A percentile compares a stretch with the other conserved stretches of the same genome.
These are phyloP conservation scores for Mesorhabditis spiculigera DNA, from an alignment of 2,888 invertebrate species.

Conservation along the genomic window DNA sequence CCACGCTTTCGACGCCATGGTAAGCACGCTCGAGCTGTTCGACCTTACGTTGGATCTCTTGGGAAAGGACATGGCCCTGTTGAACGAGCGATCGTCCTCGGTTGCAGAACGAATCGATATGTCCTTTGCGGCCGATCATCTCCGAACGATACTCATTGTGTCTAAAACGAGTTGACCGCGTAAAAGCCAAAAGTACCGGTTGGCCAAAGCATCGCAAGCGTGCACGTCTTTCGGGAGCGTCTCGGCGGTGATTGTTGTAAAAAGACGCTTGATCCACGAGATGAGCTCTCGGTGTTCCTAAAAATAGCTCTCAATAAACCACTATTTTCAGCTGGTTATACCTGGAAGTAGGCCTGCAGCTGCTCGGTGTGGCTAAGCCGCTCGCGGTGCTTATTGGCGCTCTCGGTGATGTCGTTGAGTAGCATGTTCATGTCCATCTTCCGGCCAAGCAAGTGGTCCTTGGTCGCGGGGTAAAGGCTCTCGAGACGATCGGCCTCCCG, in stretches of 20 bases:
- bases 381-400: slow-evolving; percentile 72
- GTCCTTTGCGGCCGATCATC: slow-evolving; percentile 45
- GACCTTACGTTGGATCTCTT: slow-evolving; percentile 51
- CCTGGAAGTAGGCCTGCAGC: slow-evolving; percentile 86
- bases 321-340: not conserved
- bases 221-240: slow-evolving; percentile 78
- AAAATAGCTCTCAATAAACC: slow-evolving; percentile 8
- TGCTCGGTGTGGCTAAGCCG: slow-evolving; percentile 85
- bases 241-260: slow-evolving; percentile 88
- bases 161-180: slow-evolving; percentile 62
- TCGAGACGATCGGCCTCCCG: slow-evolving; percentile 73
- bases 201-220: slow-evolving; percentile 79
- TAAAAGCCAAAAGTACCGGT: not conserved
- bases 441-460: slow-evolving; percentile 82
- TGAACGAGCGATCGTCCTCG: slow-evolving; percentile 46
- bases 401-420: slow-evolving; percentile 76
- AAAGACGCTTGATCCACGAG: slow-evolving; percentile 93
- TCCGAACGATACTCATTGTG: slow-evolving; percentile 84
- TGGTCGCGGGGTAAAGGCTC: slow-evolving; percentile 85
- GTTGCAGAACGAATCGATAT: slow-evolving; percentile 31
- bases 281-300: slow-evolving; percentile 78
- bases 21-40: slow-evolving; percentile 37
- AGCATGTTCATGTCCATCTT: slow-evolving; percentile 83
- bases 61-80: slow-evolving; percentile 45
- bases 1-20: slow-evolving; percentile 26